Evolutionary conservation across 2,113 vertebrate genomes (phyloP), one percentile per base, ranked within the genome.

Genomic region (Macquaria ambigua): DNA sequence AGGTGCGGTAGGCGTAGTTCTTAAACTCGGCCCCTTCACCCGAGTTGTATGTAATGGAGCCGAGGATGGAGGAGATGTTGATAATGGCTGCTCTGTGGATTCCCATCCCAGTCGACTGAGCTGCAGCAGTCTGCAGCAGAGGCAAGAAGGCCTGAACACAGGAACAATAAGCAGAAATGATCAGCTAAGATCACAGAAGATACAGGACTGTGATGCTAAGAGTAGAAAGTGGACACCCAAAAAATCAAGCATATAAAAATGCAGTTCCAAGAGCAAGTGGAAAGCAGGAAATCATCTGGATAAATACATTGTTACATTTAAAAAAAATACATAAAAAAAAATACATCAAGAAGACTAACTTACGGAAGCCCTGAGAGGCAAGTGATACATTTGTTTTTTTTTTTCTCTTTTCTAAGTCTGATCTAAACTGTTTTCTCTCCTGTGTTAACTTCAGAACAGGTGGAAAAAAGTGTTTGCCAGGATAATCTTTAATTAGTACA

Each of bases 21-120:
- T 92, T 92, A 46, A 86, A 90, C 52, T 68, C 72, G 0, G 93
- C 82, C 8, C 31, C 79, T 25, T 83, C 80, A 7, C 81, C 90
- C 72, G 88, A 81, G 84, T 94, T 93, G 0, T 90, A 85, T 70
- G 95, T 78, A 76, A 94, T 92, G 66, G 94, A 95, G 68, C 93
- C 94, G 31, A 94, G 86, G 0, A 92, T 31, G 1, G 93, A 96
- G 12, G 94, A 96, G 69, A 96, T 85, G 6, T 96, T 95, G 80
- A 95, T 89, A 34, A 94, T 92, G 1, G 95, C 93, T n/a, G 94
- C 93, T 50, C 91, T 82, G 5, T 95, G 93, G 14, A 95, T 87
- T 46, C 93, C 94, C 94, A 94, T 95, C 0, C 91, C 91, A 1
- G 86, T 83, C 52, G 90, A 80, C 66, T 89, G 80, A 61, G 78